Evolutionary conservation across 1,140 invertebrate species (phyloP).

Genomic region (Eriocheir sinensis): DNA sequence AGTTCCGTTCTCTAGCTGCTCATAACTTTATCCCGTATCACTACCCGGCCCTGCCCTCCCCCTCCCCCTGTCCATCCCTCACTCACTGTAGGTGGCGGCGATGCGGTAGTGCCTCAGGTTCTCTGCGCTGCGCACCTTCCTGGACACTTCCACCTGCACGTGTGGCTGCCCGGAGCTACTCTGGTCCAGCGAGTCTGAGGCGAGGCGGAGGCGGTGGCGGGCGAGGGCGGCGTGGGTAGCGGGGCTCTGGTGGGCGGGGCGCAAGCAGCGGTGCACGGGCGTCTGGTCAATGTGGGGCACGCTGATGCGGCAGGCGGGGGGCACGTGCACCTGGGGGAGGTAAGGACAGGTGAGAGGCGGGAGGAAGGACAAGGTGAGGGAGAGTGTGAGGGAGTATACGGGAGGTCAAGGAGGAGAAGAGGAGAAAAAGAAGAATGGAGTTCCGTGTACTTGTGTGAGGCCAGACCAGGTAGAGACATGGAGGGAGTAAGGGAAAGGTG

Average conservation of each 20-base stretch:
- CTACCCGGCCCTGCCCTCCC: not conserved
- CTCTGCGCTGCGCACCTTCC: constrained; percentile 65
- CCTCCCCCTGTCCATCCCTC: not conserved
- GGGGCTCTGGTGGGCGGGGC: constrained; percentile 27
- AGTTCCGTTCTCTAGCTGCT: not conserved
- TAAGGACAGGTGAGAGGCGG: not conserved
- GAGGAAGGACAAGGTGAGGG: not conserved
- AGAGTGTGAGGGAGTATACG: not conserved
- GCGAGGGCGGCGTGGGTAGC: constrained; percentile 43
- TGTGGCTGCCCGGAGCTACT: not conserved
- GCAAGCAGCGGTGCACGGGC: constrained; percentile 6
- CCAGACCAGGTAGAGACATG: too few relatives aligned
- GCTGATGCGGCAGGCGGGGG: constrained; percentile 64
- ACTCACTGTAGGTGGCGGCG: not conserved
- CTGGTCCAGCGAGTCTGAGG: constrained; percentile 69
- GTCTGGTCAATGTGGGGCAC: constrained; percentile 69
- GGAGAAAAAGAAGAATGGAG: not conserved
- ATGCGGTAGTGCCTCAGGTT: constrained; percentile 59
- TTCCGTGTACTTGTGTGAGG: too few relatives aligned
- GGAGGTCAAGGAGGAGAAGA: not conserved
- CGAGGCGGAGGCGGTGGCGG: constrained; percentile 67
- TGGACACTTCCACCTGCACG: not conserved
- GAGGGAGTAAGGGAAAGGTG: too few relatives aligned
- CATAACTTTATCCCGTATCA: not conserved
- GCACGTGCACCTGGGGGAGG: constrained; percentile 58